A percentile compares a stretch with the other conserved stretches of the same genome.
These are phyloP conservation scores for Blastobasis adustella DNA, from an alignment of 2,888 invertebrate species.

Conservation along the genomic window DNA sequence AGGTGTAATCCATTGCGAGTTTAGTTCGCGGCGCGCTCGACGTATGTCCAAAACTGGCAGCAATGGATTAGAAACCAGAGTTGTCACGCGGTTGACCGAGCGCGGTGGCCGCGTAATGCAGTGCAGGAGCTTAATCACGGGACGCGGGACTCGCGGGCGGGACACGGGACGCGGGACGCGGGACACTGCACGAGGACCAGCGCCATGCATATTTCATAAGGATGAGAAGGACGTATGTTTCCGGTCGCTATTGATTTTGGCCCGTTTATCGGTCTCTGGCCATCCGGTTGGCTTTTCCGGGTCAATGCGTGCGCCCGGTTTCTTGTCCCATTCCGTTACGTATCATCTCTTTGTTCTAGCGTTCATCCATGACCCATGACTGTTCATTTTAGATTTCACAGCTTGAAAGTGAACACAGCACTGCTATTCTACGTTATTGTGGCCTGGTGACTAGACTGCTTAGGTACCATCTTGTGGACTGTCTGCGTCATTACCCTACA, in stretches of 20 bases:
- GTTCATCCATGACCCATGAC: too few species aligned
- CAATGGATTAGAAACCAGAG: neutral
- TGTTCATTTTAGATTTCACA: too few species aligned
- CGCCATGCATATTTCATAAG: slow-evolving; percentile 34
- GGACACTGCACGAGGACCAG: slow-evolving; percentile 10
- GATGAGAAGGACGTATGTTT: slow-evolving; percentile 23
- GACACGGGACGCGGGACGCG: neutral
- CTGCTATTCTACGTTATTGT: too few species aligned
- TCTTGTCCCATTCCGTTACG: neutral
- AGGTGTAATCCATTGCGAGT: too few species aligned
- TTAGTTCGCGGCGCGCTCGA: too few species aligned
- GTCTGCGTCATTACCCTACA: too few species aligned
- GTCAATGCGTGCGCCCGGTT: slow-evolving; percentile 12
- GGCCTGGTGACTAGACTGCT: too few species aligned
- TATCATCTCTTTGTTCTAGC: neutral
- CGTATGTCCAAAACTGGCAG: too few species aligned
- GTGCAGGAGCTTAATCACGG: neutral
- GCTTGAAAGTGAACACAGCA: too few species aligned
- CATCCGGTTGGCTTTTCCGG: slow-evolving; percentile 24
- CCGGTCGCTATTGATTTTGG: slow-evolving; percentile 31
- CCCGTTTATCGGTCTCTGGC: slow-evolving; percentile 19
- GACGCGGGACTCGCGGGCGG: neutral
- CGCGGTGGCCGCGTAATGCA: neutral
- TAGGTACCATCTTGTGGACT: too few species aligned
- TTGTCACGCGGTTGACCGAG: neutral